These are phyloP conservation scores for Acholoe squamosa DNA, from an alignment of 2,888 invertebrate genomes.

Conservation along the genomic window DNA sequence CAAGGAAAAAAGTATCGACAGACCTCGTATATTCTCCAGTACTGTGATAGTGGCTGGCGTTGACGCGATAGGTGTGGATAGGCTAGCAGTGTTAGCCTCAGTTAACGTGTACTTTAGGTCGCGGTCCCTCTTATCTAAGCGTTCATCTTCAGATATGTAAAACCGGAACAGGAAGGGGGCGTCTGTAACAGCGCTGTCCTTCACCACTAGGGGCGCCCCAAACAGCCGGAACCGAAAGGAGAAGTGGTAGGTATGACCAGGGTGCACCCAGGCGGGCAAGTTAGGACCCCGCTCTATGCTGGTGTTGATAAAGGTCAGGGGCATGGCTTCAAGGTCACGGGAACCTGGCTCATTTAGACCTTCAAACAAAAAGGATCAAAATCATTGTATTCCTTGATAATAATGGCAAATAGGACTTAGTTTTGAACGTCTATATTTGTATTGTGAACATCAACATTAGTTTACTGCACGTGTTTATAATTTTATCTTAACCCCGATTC, in stretches of 20 bases:
- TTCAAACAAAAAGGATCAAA: not conserved
- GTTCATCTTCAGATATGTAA: slow-evolving; percentile 1
- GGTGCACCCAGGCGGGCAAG: not conserved
- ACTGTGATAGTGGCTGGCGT: not conserved
- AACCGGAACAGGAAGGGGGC: slow-evolving; percentile 36
- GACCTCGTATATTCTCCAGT: not conserved
- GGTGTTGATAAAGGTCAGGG: slow-evolving; percentile 15
- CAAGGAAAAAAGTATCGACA: no score
- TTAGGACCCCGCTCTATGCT: not conserved
- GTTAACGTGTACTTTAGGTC: not conserved
- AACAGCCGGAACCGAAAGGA: not conserved
- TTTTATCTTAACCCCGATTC: no score
- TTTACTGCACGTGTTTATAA: no score
- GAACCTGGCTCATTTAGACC: not conserved
- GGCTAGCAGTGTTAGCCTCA: slow-evolving; percentile 2
- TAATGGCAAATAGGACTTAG: no score
- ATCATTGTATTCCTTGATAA: no score
- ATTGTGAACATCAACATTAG: no score
- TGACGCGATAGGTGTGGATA: not conserved
- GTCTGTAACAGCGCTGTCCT: not conserved
- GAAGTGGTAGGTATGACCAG: slow-evolving; percentile 18
- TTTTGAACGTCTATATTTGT: no score
- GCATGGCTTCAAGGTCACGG: slow-evolving; percentile 40
- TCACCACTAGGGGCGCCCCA: slow-evolving; percentile 3
- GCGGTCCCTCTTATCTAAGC: not conserved